phyloP scores from a whole-genome alignment of 2,888 invertebrate species.

The Synergus laeviventris region DNA sequence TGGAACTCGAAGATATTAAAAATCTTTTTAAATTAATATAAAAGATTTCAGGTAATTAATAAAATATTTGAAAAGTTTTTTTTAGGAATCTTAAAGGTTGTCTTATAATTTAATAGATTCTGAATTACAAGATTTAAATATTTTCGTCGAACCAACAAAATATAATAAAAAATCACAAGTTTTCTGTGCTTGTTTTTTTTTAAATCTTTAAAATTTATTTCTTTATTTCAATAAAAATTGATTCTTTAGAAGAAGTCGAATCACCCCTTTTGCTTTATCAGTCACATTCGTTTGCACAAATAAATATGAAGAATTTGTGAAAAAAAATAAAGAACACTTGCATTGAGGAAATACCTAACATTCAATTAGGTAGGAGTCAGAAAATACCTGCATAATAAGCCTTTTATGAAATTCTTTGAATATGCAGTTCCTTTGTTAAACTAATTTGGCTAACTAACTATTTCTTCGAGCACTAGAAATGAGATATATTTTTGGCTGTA shows the following conservation, averaged over 20 bases:
- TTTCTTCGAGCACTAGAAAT: neutral
- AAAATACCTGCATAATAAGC: constrained; percentile 28
- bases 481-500: neutral
- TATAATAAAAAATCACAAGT: no score
- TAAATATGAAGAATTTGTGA: neutral
- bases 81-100: no score
- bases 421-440: neutral
- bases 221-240: neutral
- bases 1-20: no score
- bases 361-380: neutral
- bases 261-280: neutral
- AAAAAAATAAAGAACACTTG: constrained; percentile 24
- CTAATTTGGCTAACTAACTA: neutral
- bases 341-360: neutral
- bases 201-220: neutral
- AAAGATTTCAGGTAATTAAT: no score
- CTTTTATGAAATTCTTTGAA: neutral
- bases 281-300: constrained; percentile 6
- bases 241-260: neutral
- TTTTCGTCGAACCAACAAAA: no score
- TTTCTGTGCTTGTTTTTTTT: neutral
- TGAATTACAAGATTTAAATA: no score
- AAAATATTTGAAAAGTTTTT: no score
- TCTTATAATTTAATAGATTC: no score
- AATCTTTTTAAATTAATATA: no score